A percentile compares a stretch with the other conserved stretches of the same genome.
Evolutionary conservation across 1,140 invertebrate genomes (phyloP).

Genomic region (Colletes latitarsis): DNA sequence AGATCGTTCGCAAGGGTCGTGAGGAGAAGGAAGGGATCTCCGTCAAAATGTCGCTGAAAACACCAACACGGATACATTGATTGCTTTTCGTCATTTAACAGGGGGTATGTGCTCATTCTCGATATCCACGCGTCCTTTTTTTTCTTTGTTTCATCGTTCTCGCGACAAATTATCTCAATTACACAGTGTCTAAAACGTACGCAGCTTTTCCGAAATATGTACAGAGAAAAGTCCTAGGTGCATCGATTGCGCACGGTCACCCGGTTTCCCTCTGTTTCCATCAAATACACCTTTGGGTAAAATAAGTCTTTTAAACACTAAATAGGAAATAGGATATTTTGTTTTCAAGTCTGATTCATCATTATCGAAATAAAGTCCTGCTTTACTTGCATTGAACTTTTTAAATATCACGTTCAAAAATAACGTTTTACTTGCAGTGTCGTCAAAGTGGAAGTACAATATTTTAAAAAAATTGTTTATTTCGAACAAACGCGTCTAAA

Average conservation of each 20-base stretch:
- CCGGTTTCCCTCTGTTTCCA: constrained; percentile 64
- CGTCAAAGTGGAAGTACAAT: background rate
- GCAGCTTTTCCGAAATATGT: constrained; percentile 4
- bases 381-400: background rate
- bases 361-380: background rate
- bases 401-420: too few relatives aligned
- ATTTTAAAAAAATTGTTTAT: background rate
- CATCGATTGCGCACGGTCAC: constrained; percentile 66
- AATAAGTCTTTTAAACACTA: background rate
- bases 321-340: background rate
- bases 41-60: constrained; percentile 75
- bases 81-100: constrained; percentile 58
- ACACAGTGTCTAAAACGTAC: background rate
- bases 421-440: background rate
- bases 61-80: constrained; percentile 72
- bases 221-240: constrained; percentile 54
- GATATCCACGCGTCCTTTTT: constrained; percentile 22
- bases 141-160: background rate
- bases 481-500: background rate
- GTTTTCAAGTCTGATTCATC: background rate
- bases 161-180: background rate
- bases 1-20: constrained; percentile 32
- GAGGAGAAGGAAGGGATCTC: constrained; percentile 52
- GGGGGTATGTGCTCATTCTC: constrained; percentile 52
- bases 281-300: constrained; percentile 10